Conservation (phyloP, 2,888 invertebrate genomes). For the Lumbricus terrestris region DNA sequence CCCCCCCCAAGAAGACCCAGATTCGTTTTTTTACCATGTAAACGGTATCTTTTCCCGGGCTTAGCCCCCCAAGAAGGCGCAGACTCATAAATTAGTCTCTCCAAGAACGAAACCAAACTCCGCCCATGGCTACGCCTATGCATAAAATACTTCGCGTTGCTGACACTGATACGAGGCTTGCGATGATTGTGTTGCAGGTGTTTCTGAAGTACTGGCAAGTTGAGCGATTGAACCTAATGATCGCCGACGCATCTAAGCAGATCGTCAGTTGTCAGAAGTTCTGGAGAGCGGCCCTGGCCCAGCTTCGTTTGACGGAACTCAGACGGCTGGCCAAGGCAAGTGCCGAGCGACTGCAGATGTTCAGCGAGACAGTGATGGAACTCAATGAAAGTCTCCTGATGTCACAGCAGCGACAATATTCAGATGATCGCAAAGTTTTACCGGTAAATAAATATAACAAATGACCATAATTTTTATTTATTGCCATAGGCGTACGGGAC, state of each 20-base stretch:
- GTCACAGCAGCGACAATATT: neutral
- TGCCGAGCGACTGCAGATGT: neutral
- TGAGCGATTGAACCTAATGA: constrained; percentile 45
- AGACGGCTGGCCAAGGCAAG: neutral
- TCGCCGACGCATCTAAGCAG: constrained; percentile 39
- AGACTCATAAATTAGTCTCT: too few relatives aligned
- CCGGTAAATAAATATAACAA: neutral
- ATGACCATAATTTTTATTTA: too few relatives aligned
- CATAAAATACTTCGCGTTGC: too few relatives aligned
- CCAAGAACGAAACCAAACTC: too few relatives aligned
- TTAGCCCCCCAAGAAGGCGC: too few relatives aligned
- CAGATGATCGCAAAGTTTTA: neutral
- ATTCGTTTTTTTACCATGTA: too few relatives aligned
- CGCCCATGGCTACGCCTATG: too few relatives aligned
- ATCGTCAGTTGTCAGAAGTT: constrained; percentile 38
- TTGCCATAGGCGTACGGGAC: too few relatives aligned
- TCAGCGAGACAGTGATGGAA: neutral
- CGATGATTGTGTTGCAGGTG: constrained; percentile 44
- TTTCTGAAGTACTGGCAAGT: constrained; percentile 52
- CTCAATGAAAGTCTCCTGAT: neutral
- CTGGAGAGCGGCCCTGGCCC: constrained; percentile 44
- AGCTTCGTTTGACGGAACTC: neutral
- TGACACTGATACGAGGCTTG: neutral
- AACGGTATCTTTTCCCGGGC: too few relatives aligned
- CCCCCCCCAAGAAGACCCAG: too few relatives aligned